phyloP scores from a whole-genome alignment of 2,888 invertebrate genomes.

The Iphiclides podalirius region DNA sequence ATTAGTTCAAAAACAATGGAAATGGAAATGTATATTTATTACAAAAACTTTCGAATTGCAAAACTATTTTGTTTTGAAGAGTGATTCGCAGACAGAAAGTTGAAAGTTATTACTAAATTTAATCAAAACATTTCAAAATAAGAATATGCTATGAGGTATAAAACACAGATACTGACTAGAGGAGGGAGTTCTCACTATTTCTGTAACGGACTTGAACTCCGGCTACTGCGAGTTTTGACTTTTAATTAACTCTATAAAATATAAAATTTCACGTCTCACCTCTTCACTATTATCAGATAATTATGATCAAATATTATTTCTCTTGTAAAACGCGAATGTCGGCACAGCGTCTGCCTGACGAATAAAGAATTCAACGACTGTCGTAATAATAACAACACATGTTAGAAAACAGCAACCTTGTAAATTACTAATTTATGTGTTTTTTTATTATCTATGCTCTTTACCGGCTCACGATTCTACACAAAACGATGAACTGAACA shows the following conservation, averaged over 20 bases:
- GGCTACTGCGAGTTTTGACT: neutral
- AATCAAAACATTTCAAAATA: neutral
- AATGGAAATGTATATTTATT: too few relatives aligned
- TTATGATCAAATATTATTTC: neutral
- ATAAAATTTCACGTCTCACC: neutral
- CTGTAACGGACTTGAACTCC: neutral
- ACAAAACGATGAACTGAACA: neutral
- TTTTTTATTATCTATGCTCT: neutral
- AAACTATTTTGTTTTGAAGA: too few relatives aligned
- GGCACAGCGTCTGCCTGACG: neutral
- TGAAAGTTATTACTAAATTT: too few relatives aligned
- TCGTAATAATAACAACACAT: neutral
- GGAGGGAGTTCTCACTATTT: neutral
- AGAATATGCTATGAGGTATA: neutral
- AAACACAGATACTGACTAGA: neutral
- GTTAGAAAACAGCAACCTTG: neutral
- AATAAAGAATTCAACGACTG: too few relatives aligned
- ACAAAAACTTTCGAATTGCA: too few relatives aligned
- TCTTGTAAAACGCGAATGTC: neutral
- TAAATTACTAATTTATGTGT: neutral
- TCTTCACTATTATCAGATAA: constrained; percentile 3
- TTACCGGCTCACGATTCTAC: neutral
- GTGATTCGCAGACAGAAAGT: too few relatives aligned
- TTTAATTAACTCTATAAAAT: neutral
- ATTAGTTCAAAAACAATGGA: too few relatives aligned